Percentiles rank a stretch among this genome's conserved stretches.
Evolutionary conservation across 2,797 vertebrate genomes (phyloP).

Genomic region (Coregonus ussuriensis): DNA sequence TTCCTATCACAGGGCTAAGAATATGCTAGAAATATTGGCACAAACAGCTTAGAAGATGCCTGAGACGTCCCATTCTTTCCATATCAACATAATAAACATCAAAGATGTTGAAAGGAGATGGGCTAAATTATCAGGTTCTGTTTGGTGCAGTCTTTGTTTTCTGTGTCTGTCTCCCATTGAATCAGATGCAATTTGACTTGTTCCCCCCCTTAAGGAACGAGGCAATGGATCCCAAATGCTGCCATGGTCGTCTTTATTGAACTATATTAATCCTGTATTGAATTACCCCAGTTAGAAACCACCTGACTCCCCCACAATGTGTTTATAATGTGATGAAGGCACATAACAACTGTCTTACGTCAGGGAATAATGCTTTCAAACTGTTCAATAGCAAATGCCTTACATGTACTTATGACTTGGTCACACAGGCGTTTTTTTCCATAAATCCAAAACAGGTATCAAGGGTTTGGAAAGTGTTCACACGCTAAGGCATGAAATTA

Average conservation of each 20-base stretch:
- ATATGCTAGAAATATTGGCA: slow-evolving; percentile 29
- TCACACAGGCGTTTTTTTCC: slow-evolving; percentile 29
- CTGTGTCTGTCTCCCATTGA: slow-evolving; percentile 18
- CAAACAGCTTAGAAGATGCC: slow-evolving; percentile 20
- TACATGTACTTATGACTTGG: slow-evolving; percentile 32
- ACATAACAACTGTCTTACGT: slow-evolving; percentile 3
- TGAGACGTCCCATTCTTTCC: slow-evolving; percentile 20
- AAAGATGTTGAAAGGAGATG: slow-evolving; percentile 20
- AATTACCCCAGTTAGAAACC: slow-evolving; percentile 27
- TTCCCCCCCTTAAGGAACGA: slow-evolving; percentile 24
- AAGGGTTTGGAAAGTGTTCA: slow-evolving; percentile 28
- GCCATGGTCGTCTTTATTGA: slow-evolving; percentile 34
- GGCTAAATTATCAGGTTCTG: slow-evolving; percentile 17
- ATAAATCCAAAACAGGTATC: slow-evolving; percentile 43
- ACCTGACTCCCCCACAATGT: slow-evolving; percentile 33
- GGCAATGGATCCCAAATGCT: slow-evolving; percentile 44
- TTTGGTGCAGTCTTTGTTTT: slow-evolving; percentile 21
- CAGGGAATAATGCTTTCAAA: slow-evolving; percentile 25
- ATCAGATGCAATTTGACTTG: slow-evolving; percentile 26
- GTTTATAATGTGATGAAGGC: slow-evolving; percentile 28
- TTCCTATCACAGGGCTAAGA: slow-evolving; percentile 40
- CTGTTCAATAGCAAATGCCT: slow-evolving; percentile 27
- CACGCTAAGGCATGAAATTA: slow-evolving; percentile 21
- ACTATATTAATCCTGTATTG: slow-evolving; percentile 29
- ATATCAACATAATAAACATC: slow-evolving; percentile 26